Percentiles rank a stretch among this genome's conserved stretches.
Conservation (phyloP, 2,113 vertebrate genomes). For the Phylloscopus trochiloides region DNA sequence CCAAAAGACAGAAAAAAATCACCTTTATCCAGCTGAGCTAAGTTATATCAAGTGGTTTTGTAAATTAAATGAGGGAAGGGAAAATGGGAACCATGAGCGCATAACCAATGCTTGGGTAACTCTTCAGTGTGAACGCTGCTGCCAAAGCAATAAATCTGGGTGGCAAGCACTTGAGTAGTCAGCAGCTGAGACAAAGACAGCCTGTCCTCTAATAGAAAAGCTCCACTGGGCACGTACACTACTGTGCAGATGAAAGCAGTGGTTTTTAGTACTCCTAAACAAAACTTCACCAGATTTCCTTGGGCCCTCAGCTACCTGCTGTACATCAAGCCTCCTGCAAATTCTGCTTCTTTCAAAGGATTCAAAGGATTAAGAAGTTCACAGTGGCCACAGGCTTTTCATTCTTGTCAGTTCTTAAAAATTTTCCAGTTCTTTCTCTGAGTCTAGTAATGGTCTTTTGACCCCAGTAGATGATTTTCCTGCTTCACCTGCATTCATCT, state of each 20-base stretch:
- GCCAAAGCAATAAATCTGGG: constrained; percentile 12
- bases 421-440: background rate
- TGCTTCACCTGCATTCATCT: background rate
- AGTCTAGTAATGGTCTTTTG: background rate
- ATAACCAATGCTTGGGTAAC: background rate
- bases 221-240: background rate
- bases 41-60: constrained; percentile 6
- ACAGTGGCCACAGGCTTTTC: background rate
- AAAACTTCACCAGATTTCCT: background rate
- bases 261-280: background rate
- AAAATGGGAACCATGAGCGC: background rate
- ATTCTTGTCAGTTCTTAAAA: background rate
- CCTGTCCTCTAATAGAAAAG: constrained; percentile 11
- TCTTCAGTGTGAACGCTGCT: background rate
- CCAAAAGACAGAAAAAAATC: background rate
- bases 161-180: background rate
- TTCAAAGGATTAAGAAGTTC: background rate
- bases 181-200: constrained; percentile 20
- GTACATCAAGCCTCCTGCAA: background rate
- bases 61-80: constrained; percentile 1
- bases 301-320: background rate
- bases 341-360: background rate
- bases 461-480: background rate
- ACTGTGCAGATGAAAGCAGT: background rate
- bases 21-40: background rate